Evolutionary conservation across 2,113 vertebrate genomes (phyloP).

Genomic region (Halcyon senegalensis): DNA sequence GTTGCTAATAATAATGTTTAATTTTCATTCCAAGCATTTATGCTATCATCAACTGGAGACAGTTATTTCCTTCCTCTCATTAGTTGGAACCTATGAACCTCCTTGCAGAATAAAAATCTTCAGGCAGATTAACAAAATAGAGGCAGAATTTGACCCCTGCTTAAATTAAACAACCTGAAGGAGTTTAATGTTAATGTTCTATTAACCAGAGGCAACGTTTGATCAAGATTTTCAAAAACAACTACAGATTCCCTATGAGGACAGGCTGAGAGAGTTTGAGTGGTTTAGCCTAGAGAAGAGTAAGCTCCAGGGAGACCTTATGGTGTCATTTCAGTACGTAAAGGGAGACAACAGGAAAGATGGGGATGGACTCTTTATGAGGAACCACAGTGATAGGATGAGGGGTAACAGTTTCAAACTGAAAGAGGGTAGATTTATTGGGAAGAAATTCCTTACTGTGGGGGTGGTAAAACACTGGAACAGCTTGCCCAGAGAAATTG

Average conservation of each 20-base stretch:
- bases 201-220: slow-evolving; percentile 18
- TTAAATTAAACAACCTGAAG: slow-evolving; percentile 1
- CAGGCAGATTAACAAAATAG: background rate
- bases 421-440: background rate
- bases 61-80: background rate
- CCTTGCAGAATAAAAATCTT: background rate
- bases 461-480: background rate
- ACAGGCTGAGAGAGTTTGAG: background rate
- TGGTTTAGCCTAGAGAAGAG: background rate
- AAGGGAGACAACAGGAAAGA: background rate
- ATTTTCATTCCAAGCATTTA: slow-evolving; percentile 45
- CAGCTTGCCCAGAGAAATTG: background rate
- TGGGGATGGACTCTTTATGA: background rate
- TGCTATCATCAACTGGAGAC: background rate
- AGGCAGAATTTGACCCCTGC: background rate
- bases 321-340: no score
- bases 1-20: slow-evolving; percentile 61
- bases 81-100: background rate
- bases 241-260: background rate
- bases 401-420: background rate
- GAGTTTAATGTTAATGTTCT: background rate
- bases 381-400: no score
- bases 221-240: slow-evolving; percentile 13
- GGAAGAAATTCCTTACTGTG: background rate
- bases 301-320: background rate